A percentile compares a stretch with the other conserved stretches of the same genome.
Conservation (phyloP, 2,888 invertebrate genomes). For the Xiphydria camelus region DNA sequence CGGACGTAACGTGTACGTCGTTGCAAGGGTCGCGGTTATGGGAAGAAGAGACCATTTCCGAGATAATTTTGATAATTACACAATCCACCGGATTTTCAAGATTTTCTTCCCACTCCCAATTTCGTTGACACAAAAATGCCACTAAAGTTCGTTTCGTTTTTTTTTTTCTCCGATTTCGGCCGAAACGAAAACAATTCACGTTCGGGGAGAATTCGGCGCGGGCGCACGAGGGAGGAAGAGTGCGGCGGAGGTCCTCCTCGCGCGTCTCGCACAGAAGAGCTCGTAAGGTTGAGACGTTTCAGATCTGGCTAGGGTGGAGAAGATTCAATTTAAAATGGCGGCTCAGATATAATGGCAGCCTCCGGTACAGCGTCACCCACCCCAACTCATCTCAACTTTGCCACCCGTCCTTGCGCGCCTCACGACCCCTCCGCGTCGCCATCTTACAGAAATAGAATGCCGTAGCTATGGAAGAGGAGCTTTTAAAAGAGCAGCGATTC, state of each 20-base stretch:
- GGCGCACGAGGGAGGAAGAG: conserved; percentile 13
- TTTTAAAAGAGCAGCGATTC: conserved; percentile 29
- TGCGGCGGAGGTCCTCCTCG: background rate
- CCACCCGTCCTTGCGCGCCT: conserved; percentile 40
- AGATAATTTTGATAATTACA: too few relatives aligned
- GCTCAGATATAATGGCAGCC: conserved; percentile 58
- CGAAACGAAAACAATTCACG: too few relatives aligned
- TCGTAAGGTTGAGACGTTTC: conserved; percentile 50
- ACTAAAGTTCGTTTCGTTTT: too few relatives aligned
- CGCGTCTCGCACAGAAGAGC: conserved; percentile 22
- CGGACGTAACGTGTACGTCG: too few relatives aligned
- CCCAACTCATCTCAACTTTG: conserved; percentile 53
- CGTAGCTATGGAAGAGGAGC: conserved; percentile 37
- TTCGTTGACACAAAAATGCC: too few relatives aligned
- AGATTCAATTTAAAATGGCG: conserved; percentile 58
- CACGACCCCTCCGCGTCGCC: conserved; percentile 36
- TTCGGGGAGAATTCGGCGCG: too few relatives aligned
- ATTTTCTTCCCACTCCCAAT: too few relatives aligned
- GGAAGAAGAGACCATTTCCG: too few relatives aligned
- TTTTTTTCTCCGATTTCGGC: too few relatives aligned
- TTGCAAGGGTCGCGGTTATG: too few relatives aligned
- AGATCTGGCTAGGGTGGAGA: conserved; percentile 56
- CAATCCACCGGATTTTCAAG: too few relatives aligned
- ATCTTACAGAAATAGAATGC: conserved; percentile 41
- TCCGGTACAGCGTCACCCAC: conserved; percentile 54